Base-by-base conservation (phyloP, 2,888 invertebrate genomes). In the Linyphia triangularis region DNA sequence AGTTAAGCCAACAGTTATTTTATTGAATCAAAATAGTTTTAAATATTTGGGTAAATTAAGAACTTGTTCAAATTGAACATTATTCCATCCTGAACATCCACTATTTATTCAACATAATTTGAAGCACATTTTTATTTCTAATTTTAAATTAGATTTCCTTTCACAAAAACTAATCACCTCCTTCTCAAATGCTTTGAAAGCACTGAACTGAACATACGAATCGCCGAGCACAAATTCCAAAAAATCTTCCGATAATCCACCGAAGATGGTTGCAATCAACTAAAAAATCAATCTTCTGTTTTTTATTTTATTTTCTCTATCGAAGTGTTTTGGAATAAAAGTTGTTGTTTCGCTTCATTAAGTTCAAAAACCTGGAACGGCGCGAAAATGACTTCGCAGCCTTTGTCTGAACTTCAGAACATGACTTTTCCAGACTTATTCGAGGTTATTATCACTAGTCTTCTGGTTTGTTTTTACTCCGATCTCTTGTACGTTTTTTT, bases 381-480 rank as follows among this genome's bases (percentile, higher is more conserved):
- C 37, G 73, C 57, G 83, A 65, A 51, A 73, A 67, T 57, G 61
- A 72, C 61, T 72, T 19, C 19, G 22, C 26, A 63, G 13, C 65
- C 65, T 63, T 72, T 72, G 70, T 70, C 70, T 70, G 70, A 70
- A 81, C 37, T 37, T 72, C 24, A 9, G 37, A 37, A 28, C 26
- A 61, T 28, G 40, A 63, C 16, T 65, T 22, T 37, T 63, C 10
- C 43, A 69, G 30, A 43, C 65, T 63, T 70, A 43, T 77, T 24
- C 61, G 57, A 40, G 51, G 69, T 81, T 82, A 82, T 82, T 72
- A 82, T 28, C 72, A 72, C 70, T 72, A 57, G 37, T 72, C 61
- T 57, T 22, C 24, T 30, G 28, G 65, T 81, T 69, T 57, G 67
- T 69, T 33, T 81, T 81, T 28, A 51, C 40, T 37, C n/a, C n/a